phyloP scores from a whole-genome alignment of 1,140 invertebrate species.

The Oscheius sp. region DNA sequence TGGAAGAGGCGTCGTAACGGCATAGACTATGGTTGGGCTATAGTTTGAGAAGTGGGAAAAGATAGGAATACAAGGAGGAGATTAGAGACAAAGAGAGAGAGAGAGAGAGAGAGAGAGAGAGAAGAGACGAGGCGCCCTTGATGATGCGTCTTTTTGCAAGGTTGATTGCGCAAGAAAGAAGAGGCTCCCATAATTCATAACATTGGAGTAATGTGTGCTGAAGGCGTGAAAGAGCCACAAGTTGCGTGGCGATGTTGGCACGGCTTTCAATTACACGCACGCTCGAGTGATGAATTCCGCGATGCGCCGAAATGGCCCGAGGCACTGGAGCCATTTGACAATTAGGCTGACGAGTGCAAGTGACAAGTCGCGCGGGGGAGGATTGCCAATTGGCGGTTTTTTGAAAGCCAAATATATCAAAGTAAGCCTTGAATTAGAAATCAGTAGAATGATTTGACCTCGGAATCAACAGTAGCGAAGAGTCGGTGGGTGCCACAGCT shows the following conservation, averaged over 20 bases:
- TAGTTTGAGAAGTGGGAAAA: no score
- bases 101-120: not conserved
- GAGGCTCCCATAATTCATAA: not conserved
- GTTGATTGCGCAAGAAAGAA: not conserved
- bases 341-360: no score
- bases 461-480: not conserved
- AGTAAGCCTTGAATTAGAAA: not conserved
- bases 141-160: not conserved
- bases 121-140: not conserved
- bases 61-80: not conserved
- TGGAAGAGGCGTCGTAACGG: no score
- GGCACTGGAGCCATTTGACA: not conserved
- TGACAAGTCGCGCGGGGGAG: no score
- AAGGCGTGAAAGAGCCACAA: not conserved
- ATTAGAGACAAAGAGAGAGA: not conserved
- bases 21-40: no score
- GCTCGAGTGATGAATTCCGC: not conserved
- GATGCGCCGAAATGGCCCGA: not conserved
- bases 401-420: no score
- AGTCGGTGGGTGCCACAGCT: not conserved
- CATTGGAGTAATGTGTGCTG: not conserved
- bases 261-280: not conserved
- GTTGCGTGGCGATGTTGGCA: not conserved
- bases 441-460: not conserved
- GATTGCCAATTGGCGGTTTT: no score